These are phyloP conservation scores for Psittacula derbiana DNA, from an alignment of 2,797 vertebrate species.

Conservation along the genomic window DNA sequence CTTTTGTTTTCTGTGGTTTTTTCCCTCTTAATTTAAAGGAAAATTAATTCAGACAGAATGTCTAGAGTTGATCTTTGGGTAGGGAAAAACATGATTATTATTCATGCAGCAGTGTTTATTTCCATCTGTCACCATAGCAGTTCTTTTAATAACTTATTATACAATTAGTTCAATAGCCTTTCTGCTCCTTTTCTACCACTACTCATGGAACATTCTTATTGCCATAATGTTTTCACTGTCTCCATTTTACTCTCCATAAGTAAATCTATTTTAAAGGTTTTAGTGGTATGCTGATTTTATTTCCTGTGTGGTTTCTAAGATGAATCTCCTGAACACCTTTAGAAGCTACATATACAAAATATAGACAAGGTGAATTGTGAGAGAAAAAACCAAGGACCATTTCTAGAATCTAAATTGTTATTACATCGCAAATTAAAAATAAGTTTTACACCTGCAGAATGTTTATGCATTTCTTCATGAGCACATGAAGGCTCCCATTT, in stretches of 20 bases:
- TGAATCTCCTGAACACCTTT: neutral
- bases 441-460: neutral
- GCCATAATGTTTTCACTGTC: neutral
- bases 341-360: neutral
- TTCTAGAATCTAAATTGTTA: neutral
- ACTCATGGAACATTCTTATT: neutral
- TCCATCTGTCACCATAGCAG: slow-evolving; percentile 66
- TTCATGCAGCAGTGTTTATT: slow-evolving; percentile 69
- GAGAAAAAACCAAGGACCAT: neutral
- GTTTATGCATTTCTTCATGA: neutral
- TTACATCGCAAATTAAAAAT: neutral
- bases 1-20: slow-evolving; percentile 46
- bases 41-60: slow-evolving; percentile 72
- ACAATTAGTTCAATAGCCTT: slow-evolving; percentile 62
- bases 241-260: neutral
- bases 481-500: neutral
- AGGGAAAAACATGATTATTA: slow-evolving; percentile 66
- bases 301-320: neutral
- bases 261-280: neutral
- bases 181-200: slow-evolving; percentile 14
- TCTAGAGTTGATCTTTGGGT: slow-evolving; percentile 69
- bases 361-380: neutral
- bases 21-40: slow-evolving; percentile 62
- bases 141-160: slow-evolving; percentile 67
- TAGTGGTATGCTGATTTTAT: neutral